Evolutionary conservation across 2,888 invertebrate species (phyloP).

Genomic region (Chesias legatella): DNA sequence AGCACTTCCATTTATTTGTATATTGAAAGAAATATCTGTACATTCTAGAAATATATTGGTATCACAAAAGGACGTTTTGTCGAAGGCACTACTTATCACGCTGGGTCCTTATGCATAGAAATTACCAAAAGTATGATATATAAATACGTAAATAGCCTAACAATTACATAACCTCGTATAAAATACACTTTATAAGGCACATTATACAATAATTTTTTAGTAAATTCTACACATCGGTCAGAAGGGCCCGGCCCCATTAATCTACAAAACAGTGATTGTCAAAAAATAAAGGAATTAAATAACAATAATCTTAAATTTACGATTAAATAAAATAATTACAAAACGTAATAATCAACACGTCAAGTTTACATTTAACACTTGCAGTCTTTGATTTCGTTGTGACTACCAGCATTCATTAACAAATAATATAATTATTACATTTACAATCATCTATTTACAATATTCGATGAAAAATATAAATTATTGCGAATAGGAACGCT

Average conservation of each 20-base stretch:
- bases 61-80: slow-evolving; percentile 76
- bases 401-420: slow-evolving; percentile 71
- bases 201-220: not conserved
- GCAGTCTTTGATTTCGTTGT: slow-evolving; percentile 80
- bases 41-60: slow-evolving; percentile 67
- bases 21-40: slow-evolving; percentile 77
- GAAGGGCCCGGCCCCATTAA: slow-evolving; percentile 31
- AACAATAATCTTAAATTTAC: slow-evolving; percentile 53
- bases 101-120: slow-evolving; percentile 26
- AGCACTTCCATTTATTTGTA: slow-evolving; percentile 47
- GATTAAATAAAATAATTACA: slow-evolving; percentile 64
- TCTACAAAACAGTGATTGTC: slow-evolving; percentile 64
- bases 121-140: slow-evolving; percentile 17
- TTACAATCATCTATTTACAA: slow-evolving; percentile 58
- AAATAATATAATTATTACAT: slow-evolving; percentile 35
- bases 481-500: slow-evolving; percentile 64
- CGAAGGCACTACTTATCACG: slow-evolving; percentile 63
- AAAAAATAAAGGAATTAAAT: slow-evolving; percentile 71
- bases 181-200: slow-evolving; percentile 8
- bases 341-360: slow-evolving; percentile 45
- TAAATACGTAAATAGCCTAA: slow-evolving; percentile 4
- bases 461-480: slow-evolving; percentile 63
- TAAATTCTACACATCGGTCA: slow-evolving; percentile 21
- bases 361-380: slow-evolving; percentile 55
- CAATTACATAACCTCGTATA: slow-evolving; percentile 2